Evolutionary conservation across 2,888 invertebrate genomes (phyloP), one percentile per base, ranked within the genome.

Genomic region (Euplexia lucipara): DNA sequence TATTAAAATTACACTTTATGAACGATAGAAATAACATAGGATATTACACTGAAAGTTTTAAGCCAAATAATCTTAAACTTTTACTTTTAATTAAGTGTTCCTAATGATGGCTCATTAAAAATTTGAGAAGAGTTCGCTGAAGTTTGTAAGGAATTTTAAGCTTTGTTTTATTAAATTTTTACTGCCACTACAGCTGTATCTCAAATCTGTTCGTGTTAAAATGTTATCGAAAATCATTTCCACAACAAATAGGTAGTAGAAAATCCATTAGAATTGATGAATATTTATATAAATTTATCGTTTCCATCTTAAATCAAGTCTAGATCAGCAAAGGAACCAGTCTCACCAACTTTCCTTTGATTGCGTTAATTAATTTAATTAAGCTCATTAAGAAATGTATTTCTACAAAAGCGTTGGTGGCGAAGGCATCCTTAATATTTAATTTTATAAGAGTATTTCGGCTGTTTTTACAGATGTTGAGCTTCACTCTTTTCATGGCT

Each of bases 281-380:
- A n/a, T n/a, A n/a, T n/a, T 41, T 37, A 22, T 12, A 49, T 12
- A 1, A 62, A 39, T 54, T n/a, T n/a, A 51, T 41, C 16, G 3
- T 22, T 9, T 32, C n/a, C 44, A 34, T 67, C 39, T 41, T 39
- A 9, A 47, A 39, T 26, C 41, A 63, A 42, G 54, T 66, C 44
- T 64, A 65, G 41, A 62, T 41, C 49, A 22, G 16, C 14, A 51
- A 58, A 57, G 12, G 14, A 64, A 49, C 52, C 59, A 41, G 78
- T 75, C 66, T 35, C 32, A 35, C 18, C 48, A 59, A 59, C 30
- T 72, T 58, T 51, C 54, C 52, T 59, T 77, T 75, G 62, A 79
- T 79, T 75, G 56, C 70, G 45, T 56, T 80, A 48, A 72, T 74
- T 79, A 69, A 75, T 34, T 70, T 75, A 75, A 79, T 81, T 67